phyloP scores from a whole-genome alignment of 2,797 vertebrate species.

The Ispidina picta region DNA sequence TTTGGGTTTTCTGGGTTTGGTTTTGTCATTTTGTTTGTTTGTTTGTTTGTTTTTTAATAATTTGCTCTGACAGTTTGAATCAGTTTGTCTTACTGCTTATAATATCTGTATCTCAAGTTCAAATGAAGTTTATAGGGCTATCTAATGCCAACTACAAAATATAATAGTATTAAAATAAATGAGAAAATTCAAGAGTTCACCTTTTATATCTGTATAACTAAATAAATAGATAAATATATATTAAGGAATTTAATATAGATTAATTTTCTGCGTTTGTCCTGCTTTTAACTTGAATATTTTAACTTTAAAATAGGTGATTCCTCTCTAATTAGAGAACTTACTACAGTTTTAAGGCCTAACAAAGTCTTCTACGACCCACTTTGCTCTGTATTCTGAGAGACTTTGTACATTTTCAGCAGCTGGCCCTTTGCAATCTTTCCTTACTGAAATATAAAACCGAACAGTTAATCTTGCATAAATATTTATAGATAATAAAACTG shows the following conservation, averaged over 20 bases:
- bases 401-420: neutral
- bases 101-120: neutral
- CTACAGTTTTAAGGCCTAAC: neutral
- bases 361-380: neutral
- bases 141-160: neutral
- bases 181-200: neutral
- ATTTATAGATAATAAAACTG: conserved; percentile 41
- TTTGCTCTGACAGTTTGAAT: fast-evolving
- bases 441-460: conserved; percentile 1
- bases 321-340: neutral
- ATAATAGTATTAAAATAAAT: neutral
- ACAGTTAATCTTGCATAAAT: conserved; percentile 46
- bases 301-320: neutral
- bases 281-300: neutral
- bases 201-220: neutral
- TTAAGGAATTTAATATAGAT: neutral
- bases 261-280: neutral
- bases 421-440: neutral
- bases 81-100: neutral
- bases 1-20: neutral
- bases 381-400: neutral
- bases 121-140: neutral
- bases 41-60: neutral
- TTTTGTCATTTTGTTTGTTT: neutral
- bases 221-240: neutral